A percentile compares a stretch with the other conserved stretches of the same genome.
Evolutionary conservation across 2,888 invertebrate species (phyloP).

Genomic region (Nipponacmea schrenckii): DNA sequence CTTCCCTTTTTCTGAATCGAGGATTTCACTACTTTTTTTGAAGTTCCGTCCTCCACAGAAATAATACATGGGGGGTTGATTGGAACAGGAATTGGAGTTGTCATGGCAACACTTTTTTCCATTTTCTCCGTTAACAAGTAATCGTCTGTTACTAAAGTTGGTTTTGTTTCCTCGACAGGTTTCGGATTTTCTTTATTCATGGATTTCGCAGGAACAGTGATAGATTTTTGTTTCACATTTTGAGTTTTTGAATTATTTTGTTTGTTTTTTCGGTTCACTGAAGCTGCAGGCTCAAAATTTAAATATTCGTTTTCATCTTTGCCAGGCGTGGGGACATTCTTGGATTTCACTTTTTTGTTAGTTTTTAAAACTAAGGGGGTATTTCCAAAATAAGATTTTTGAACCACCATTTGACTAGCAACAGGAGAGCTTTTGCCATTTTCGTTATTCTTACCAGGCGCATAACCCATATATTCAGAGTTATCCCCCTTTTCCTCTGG

Average conservation of each 20-base stretch:
- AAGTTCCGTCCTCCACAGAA: not conserved
- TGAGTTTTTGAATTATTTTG: not conserved
- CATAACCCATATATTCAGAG: conserved; percentile 38
- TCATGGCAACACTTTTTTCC: conserved; percentile 10
- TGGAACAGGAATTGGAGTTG: not conserved
- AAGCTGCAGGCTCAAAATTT: not conserved
- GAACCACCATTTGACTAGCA: not conserved
- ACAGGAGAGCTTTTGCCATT: not conserved
- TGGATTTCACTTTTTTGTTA: conserved; percentile 6
- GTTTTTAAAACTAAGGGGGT: not conserved
- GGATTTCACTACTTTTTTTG: conserved; percentile 11
- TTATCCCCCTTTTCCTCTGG: conserved; percentile 15
- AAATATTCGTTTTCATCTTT: conserved; percentile 1
- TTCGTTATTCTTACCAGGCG: conserved; percentile 27
- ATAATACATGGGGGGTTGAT: not conserved
- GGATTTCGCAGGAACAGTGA: not conserved
- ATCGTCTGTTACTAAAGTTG: conserved; percentile 13
- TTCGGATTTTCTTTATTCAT: not conserved
- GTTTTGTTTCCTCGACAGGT: conserved; percentile 13
- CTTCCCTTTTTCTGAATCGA: conserved; percentile 8
- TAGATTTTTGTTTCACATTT: not conserved
- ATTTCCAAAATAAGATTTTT: not conserved
- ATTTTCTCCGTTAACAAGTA: not conserved
- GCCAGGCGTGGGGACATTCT: conserved; percentile 16
- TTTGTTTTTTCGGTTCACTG: not conserved